Base-by-base conservation (phyloP, 2,113 vertebrate genomes). In the Mystacornis crossleyi region DNA sequence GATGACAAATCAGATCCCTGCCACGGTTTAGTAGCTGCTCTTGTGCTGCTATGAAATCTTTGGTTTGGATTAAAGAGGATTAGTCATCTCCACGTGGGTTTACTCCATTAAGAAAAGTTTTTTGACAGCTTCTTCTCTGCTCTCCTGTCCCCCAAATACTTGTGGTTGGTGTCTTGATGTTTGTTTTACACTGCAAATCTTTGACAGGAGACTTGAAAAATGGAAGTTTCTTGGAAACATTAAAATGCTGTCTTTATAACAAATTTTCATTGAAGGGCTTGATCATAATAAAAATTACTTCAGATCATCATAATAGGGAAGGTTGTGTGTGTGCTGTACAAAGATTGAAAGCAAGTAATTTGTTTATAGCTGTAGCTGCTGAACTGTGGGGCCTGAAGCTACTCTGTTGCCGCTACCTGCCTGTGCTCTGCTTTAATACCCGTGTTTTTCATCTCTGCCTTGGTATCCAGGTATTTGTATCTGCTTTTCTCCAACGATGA, bases 401-500 rank as follows among this genome's bases (percentile, higher is more conserved):
- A 34, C 55, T 86, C 16, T 81, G 17, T 66, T 88, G 51, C 20
- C 14, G 14, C 54, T 81, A 34, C 43, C 13, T 92, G 13, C 43
- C 25, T 45, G 13, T 77, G 45, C 70, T 88, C 15, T 85, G 19
- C 50, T 75, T 58, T 95, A 86, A 95, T 58, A 89, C 14, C 26
- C 8, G 5, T 16, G 16, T 47, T 71, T 93, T 92, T 71, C 13
- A 31, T 82, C 67, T 81, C 42, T 95, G 10, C 88, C 40, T 86
- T 96, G 66, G 12, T 86, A 78, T 88, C 38, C 96, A 99, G 99
- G 97, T 99, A 99, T 95, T 98, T 99, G 95, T 99, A 99, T 96
- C 98, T 99, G 97, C 98, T 99, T 69, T 99, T 99, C 98, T 99
- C 99, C 96, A 98, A 98, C 18, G 99, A 99, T 64, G 99, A 99